Percentiles rank a stretch among this genome's conserved stretches.
These are phyloP conservation scores for Anoncus sp. DNA, from an alignment of 2,888 invertebrate genomes.

Conservation along the genomic window DNA sequence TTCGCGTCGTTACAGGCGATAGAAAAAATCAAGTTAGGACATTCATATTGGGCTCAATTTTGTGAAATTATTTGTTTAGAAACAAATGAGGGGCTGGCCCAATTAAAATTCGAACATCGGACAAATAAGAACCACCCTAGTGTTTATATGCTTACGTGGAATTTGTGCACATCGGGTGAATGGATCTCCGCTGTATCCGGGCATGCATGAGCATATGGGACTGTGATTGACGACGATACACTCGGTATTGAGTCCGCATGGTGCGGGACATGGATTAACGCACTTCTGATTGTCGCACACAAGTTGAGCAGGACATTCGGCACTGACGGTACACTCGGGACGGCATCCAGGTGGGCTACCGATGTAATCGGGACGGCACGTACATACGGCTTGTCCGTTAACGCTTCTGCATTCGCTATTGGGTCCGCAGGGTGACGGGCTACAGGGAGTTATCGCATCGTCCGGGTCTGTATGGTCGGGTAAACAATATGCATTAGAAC, in stretches of 20 bases:
- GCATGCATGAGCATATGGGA: conserved; percentile 91
- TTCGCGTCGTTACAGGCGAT: too few relatives aligned
- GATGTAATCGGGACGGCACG: conserved; percentile 88
- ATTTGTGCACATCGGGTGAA: conserved; percentile 82
- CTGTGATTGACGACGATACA: conserved; percentile 93
- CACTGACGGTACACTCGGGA: conserved; percentile 90
- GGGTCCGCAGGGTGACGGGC: conserved; percentile 90
- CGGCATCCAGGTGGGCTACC: conserved; percentile 92
- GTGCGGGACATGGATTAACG: conserved; percentile 92
- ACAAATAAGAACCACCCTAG: too few relatives aligned
- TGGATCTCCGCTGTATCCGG: conserved; percentile 89
- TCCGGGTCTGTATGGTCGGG: conserved; percentile 25
- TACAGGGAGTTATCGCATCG: conserved; percentile 84
- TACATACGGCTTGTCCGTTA: conserved; percentile 90
- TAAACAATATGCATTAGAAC: not conserved
- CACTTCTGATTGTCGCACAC: conserved; percentile 93
- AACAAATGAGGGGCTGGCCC: too few relatives aligned
- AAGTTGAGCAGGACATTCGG: conserved; percentile 90
- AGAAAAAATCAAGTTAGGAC: too few relatives aligned
- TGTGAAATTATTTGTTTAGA: too few relatives aligned
- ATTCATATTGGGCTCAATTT: too few relatives aligned
- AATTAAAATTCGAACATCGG: too few relatives aligned
- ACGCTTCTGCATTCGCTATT: conserved; percentile 91
- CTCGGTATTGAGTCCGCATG: conserved; percentile 90
- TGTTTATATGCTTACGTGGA: conserved; percentile 71